phyloP scores from a whole-genome alignment of 2,797 vertebrate genomes.

The Pantherophis vulpinus region DNA sequence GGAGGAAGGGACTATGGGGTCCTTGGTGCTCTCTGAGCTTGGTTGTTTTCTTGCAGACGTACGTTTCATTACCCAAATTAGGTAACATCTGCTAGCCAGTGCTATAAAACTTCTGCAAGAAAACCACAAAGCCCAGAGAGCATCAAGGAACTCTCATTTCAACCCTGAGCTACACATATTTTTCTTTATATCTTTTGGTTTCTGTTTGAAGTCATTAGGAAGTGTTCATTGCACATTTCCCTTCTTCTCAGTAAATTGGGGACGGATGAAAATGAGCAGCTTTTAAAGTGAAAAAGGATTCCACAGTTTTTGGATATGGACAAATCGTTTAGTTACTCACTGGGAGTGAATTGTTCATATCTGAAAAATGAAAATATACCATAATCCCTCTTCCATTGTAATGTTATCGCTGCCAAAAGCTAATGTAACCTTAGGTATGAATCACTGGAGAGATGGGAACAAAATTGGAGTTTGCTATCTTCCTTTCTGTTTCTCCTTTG shows the following conservation, averaged over 20 bases:
- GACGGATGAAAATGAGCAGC: slow-evolving; percentile 8
- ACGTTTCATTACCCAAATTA: background rate
- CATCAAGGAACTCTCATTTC: background rate
- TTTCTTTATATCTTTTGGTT: slow-evolving; percentile 38
- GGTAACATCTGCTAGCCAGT: background rate
- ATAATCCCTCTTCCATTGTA: background rate
- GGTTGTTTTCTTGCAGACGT: no score
- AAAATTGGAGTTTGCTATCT: accelerated
- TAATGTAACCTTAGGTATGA: slow-evolving; percentile 27
- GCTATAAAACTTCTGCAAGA: background rate
- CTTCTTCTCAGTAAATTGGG: slow-evolving; percentile 19
- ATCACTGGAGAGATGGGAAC: accelerated
- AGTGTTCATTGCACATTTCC: slow-evolving; percentile 13
- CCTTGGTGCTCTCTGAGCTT: background rate
- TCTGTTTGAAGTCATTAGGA: slow-evolving; percentile 48
- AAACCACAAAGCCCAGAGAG: background rate
- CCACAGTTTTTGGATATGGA: slow-evolving; percentile 8
- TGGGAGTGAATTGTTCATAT: background rate
- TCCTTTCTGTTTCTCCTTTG: accelerated
- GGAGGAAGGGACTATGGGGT: no score
- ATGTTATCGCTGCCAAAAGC: background rate
- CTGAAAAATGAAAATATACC: accelerated
- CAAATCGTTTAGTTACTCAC: slow-evolving; percentile 23
- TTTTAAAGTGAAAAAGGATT: background rate
- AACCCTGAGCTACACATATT: background rate